A percentile compares a stretch with the other conserved stretches of the same genome.
phyloP scores from a whole-genome alignment of 2,888 invertebrate species.

The Cremastinae sp. region DNA sequence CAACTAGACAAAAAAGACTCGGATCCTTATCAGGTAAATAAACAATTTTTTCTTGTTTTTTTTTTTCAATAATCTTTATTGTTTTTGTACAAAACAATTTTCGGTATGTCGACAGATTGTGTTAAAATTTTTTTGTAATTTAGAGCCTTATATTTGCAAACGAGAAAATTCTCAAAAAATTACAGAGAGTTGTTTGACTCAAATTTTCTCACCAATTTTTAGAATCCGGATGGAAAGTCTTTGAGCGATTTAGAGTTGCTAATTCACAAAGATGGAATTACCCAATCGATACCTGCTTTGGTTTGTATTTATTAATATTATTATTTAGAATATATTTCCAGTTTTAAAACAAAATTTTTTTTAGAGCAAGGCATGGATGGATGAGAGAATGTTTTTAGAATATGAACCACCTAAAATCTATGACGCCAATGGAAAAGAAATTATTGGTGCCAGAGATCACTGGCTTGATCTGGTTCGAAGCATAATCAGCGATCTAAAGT shows the following conservation, averaged over 20 bases:
- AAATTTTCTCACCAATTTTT: background rate
- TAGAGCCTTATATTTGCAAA: too few relatives aligned
- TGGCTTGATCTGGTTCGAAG: conserved; percentile 86
- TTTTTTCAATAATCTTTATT: background rate
- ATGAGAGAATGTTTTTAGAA: conserved; percentile 82
- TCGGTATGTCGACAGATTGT: too few relatives aligned
- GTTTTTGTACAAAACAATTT: background rate
- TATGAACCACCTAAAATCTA: conserved; percentile 83
- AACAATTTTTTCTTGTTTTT: background rate
- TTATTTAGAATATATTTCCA: background rate
- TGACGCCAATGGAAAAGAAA: conserved; percentile 80
- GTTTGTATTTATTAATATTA: conserved; percentile 72
- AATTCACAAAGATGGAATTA: conserved; percentile 82
- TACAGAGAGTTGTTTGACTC: background rate
- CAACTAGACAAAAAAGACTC: conserved; percentile 10
- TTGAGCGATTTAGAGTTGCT: conserved; percentile 79
- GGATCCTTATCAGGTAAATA: conserved; percentile 10
- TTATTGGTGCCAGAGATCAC: conserved; percentile 83
- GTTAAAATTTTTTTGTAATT: too few relatives aligned
- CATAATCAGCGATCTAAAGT: conserved; percentile 86
- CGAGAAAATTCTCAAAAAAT: too few relatives aligned
- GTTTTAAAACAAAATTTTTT: conserved; percentile 14
- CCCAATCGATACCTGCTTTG: conserved; percentile 84
- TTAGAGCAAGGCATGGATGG: conserved; percentile 84
- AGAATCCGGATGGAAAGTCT: conserved; percentile 76